Conservation (phyloP, 2,797 vertebrate genomes). For the Lutjanus campechanus region DNA sequence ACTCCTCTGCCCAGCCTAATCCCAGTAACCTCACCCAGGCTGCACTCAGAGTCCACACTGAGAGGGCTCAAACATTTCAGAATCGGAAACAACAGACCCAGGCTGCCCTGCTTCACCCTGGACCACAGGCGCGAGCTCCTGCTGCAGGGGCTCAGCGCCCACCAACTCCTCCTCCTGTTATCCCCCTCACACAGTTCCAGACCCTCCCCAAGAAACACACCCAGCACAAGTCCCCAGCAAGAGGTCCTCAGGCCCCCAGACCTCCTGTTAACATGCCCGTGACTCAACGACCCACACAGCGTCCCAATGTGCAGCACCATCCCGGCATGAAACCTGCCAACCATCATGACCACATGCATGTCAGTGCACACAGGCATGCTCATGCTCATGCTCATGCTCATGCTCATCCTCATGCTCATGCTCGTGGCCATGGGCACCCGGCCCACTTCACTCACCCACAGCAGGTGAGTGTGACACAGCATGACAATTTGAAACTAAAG, state of each 20-base stretch:
- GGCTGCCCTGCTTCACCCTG: conserved; percentile 68
- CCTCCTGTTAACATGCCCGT: conserved; percentile 64
- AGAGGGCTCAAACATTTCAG: conserved; percentile 63
- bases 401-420: background rate
- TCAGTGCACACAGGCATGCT: conserved; percentile 40
- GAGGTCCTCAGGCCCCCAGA: conserved; percentile 55
- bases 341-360: conserved; percentile 62
- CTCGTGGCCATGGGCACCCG: conserved; percentile 41
- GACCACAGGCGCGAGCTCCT: conserved; percentile 30
- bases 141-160: conserved; percentile 23
- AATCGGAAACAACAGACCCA: conserved; percentile 78
- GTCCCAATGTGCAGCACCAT: conserved; percentile 37
- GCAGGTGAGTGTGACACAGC: conserved; percentile 75
- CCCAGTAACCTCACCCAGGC: conserved; percentile 73
- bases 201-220: conserved; percentile 71
- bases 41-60: conserved; percentile 75
- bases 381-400: conserved; percentile 31
- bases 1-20: conserved; percentile 43
- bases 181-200: conserved; percentile 78
- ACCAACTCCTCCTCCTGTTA: conserved; percentile 80
- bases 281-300: conserved; percentile 60
- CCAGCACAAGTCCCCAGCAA: conserved; percentile 57
- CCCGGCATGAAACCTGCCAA: conserved; percentile 22
- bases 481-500: conserved; percentile 5
- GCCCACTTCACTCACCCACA: conserved; percentile 60